Conservation (phyloP, 2,797 vertebrate genomes). For the Falco biarmicus region DNA sequence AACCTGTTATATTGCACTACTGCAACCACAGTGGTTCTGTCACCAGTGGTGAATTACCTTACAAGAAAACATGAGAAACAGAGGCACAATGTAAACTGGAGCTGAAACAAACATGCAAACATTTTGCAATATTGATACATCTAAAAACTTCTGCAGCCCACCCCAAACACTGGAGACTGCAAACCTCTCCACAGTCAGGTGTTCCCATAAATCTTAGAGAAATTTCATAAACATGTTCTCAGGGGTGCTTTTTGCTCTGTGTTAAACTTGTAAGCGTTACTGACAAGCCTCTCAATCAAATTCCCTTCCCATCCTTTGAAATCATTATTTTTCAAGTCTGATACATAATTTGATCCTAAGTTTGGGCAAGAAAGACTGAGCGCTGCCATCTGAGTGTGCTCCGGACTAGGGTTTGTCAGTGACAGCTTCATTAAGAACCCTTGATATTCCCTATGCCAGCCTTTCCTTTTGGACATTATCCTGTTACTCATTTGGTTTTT, state of each 20-base stretch:
- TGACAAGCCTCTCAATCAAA: neutral
- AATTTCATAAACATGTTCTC: neutral
- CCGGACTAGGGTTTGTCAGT: neutral
- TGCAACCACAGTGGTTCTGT: neutral
- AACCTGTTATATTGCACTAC: neutral
- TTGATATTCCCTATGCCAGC: neutral
- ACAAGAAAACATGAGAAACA: neutral
- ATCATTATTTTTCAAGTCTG: neutral
- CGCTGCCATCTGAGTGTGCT: accelerated
- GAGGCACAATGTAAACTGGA: neutral
- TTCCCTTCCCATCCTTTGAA: neutral
- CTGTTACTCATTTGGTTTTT: neutral
- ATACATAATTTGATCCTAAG: neutral
- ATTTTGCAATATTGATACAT: neutral
- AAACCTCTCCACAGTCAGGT: neutral
- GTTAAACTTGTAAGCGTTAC: neutral
- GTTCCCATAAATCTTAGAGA: neutral
- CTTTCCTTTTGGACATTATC: neutral
- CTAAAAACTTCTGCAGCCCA: neutral
- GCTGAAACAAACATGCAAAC: neutral
- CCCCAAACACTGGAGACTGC: neutral
- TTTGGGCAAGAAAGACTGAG: neutral
- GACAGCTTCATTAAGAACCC: neutral
- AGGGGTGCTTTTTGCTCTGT: neutral
- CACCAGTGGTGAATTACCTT: neutral